Evolutionary conservation across 2,888 invertebrate species (phyloP), one percentile per base, ranked within the genome.

Genomic region (Eupsilia transversa): DNA sequence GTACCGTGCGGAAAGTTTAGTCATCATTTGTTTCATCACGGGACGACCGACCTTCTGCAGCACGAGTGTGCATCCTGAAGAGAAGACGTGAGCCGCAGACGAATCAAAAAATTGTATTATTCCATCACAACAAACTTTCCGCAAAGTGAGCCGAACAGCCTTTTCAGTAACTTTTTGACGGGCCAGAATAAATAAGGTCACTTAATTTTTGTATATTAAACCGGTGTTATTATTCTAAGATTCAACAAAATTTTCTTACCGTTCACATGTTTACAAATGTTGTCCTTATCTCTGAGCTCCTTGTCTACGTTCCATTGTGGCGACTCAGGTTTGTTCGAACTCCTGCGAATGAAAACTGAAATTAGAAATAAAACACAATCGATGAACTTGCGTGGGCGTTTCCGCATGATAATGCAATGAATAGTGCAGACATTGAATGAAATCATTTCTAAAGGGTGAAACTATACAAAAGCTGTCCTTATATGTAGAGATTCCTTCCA

Each of bases 1-100:
- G 96, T 96, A 96, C 94, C 95, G 96, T 96, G 96, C 93, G 96
- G 94, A 96, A 96, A 93, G 92, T 93, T 94, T 95, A 95, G 94
- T 95, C 95, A 94, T 91, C 90, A 91, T 92, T 91, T 91, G 90
- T 91, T 90, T 88, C 89, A 92, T 92, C 89, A 87, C 90, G 89
- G 88, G 89, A 90, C 89, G 86, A 88, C 88, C 91, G 93, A 93
- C 93, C 95, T 95, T 94, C 92, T 91, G 89, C 90, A 91, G 91
- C 86, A 90, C 88, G 82, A 90, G 88, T 87, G 89, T 77, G 84
- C 86, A 85, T 86, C 87, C 87, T 84, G 87, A 82, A 77, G 80
- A 83, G 80, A 82, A 79, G 79, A 72, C 80, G 78, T 78, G 72
- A 85, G 79, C 86, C 76, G 83, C 77, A 69, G 84, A 74, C 79